Base-by-base conservation (phyloP, 2,888 invertebrate species). In the Lypha dubia region DNA sequence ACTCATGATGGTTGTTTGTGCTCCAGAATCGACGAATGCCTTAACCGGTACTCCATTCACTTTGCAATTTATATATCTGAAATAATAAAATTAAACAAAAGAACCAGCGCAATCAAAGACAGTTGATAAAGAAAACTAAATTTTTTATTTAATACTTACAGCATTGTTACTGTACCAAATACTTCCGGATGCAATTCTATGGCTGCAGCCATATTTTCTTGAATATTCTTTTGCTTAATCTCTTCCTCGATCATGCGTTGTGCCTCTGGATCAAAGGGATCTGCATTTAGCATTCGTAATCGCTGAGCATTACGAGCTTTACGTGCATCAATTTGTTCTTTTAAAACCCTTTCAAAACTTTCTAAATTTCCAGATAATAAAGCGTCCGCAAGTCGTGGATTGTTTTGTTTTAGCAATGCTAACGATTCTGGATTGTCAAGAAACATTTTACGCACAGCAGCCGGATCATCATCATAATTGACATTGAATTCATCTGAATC, bases 121-220 rank as follows among this genome's bases (percentile, higher is more conserved):
- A 11, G n/a, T 56, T 3, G 7, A 24, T 35, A 65, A 32, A 56
- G 22, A 13, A n/a, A 17, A 38, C 32, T 20, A 17, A 8, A 3
- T n/a, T n/a, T n/a, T n/a, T n/a, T n/a, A n/a, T n/a, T n/a, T 24
- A 20, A 44, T 1, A 70, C 90, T 88, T 86, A 96, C 88, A 99
- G 94, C 99, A 99, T 99, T 63, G 97, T 96, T 58, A 99, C 99
- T 41, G 98, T 97, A 79, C 98, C 99, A 93, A 99, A 99, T 58
- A 97, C 98, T 93, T 99, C 99, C 0, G 99, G 99, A 92, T 98
- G 98, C 91, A 98, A 98, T 91, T 99, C 99, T 95, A 99, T 98
- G 0, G 99, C 99, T 0, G 98, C 98, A 91, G 99, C 98, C 98
- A 99, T 99, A 90, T 99, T 99, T 0, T 98, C 97, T 92, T 99